These are phyloP conservation scores for Dryobota labecula DNA, from an alignment of 2,888 invertebrate species.

Conservation along the genomic window DNA sequence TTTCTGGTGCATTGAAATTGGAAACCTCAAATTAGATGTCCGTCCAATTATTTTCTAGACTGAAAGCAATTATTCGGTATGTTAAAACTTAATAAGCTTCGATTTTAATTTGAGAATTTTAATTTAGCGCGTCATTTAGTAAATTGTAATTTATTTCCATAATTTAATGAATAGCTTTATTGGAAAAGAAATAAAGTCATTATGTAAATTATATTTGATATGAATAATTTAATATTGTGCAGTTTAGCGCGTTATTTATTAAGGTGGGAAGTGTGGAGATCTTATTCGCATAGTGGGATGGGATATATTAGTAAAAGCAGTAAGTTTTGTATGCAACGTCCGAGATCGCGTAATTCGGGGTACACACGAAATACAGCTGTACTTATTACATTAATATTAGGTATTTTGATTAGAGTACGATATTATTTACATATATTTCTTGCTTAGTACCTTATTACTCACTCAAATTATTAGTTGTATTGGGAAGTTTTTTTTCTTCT, in stretches of 20 bases:
- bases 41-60: constrained; percentile 63
- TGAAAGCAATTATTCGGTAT: constrained; percentile 39
- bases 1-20: constrained; percentile 15
- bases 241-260: constrained; percentile 6
- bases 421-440: constrained; percentile 12
- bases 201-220: constrained; percentile 27
- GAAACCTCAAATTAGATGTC: constrained; percentile 44
- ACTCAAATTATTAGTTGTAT: background rate
- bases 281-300: constrained; percentile 8
- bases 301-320: constrained; percentile 7
- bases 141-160: constrained; percentile 35
- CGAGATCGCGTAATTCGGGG: background rate
- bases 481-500: background rate
- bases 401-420: constrained; percentile 10
- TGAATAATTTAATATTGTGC: constrained; percentile 23
- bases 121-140: constrained; percentile 11
- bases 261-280: constrained; percentile 1
- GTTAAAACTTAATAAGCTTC: constrained; percentile 24
- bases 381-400: constrained; percentile 5
- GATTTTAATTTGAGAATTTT: constrained; percentile 20
- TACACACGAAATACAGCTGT: constrained; percentile 7
- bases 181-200: constrained; percentile 16
- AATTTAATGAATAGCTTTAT: constrained; percentile 29
- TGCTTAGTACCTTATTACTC: constrained; percentile 14
- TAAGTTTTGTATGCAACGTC: constrained; percentile 10